These are phyloP conservation scores for Tragelaphus buxtoni DNA, from an alignment of 2,113 vertebrate genomes.

Conservation along the genomic window DNA sequence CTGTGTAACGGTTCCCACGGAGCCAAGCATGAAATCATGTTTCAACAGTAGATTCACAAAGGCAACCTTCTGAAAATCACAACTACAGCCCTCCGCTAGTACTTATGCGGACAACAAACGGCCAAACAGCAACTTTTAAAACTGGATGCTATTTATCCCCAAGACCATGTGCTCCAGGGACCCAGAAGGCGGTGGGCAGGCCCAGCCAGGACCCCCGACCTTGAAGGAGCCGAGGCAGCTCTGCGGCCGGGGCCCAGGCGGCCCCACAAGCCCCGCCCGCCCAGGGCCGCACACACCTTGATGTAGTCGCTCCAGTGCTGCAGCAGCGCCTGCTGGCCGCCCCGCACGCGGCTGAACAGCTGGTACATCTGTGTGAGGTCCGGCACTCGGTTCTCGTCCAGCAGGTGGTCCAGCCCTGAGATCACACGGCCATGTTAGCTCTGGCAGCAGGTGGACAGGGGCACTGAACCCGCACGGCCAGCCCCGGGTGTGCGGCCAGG, in stretches of 20 bases:
- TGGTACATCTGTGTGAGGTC: slow-evolving; percentile 75
- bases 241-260: neutral
- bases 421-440: too few species aligned
- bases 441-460: too few species aligned
- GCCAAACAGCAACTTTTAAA: neutral
- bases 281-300: slow-evolving; percentile 74
- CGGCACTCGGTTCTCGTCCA: too few species aligned
- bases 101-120: neutral
- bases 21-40: neutral
- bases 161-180: too few species aligned
- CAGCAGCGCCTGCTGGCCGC: slow-evolving; percentile 83
- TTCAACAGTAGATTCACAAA: neutral
- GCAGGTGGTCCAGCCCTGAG: too few species aligned
- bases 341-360: slow-evolving; percentile 85
- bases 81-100: neutral
- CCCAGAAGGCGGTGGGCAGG: rapidly evolving
- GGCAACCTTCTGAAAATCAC: neutral
- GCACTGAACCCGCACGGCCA: too few species aligned
- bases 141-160: neutral
- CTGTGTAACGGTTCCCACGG: rapidly evolving
- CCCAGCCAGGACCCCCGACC: neutral
- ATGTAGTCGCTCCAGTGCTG: slow-evolving; percentile 88
- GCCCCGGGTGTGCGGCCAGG: too few species aligned
- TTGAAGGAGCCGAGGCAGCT: rapidly evolving
- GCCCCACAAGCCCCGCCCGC: neutral